Evolutionary conservation across 2,888 invertebrate species (phyloP).

Genomic region (Automeris io): DNA sequence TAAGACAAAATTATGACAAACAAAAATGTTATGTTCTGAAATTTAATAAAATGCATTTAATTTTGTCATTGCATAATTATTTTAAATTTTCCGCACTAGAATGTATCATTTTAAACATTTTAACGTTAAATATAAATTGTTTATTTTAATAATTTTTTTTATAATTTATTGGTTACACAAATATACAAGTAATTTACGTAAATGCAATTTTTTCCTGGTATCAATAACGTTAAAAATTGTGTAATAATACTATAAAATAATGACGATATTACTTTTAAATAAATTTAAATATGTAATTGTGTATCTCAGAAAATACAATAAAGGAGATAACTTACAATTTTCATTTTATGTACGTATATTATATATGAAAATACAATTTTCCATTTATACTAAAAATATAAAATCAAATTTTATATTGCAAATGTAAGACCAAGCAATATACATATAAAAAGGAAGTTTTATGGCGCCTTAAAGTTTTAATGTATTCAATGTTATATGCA

Average conservation of each 20-base stretch:
- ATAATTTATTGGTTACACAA: too few relatives aligned
- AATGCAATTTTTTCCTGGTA: too few relatives aligned
- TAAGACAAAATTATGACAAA: not conserved
- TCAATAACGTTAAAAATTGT: too few relatives aligned
- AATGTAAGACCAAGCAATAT: slow-evolving; percentile 25
- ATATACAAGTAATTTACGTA: too few relatives aligned
- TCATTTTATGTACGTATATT: not conserved
- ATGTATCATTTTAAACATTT: too few relatives aligned
- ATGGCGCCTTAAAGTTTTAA: slow-evolving; percentile 43
- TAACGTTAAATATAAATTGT: too few relatives aligned
- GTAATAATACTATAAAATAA: too few relatives aligned
- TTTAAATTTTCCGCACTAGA: too few relatives aligned
- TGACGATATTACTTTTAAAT: too few relatives aligned
- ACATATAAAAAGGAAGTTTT: slow-evolving; percentile 27
- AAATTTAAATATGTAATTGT: not conserved
- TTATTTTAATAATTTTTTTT: too few relatives aligned
- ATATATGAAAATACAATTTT: not conserved
- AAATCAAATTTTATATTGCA: slow-evolving; percentile 19
- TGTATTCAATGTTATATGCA: slow-evolving; percentile 14
- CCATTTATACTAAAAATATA: slow-evolving; percentile 1
- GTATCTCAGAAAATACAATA: not conserved
- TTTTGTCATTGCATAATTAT: not conserved
- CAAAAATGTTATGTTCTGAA: slow-evolving; percentile 1
- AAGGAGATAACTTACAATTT: slow-evolving; percentile 3
- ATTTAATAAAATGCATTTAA: not conserved